These are phyloP conservation scores for Anorthoa munda DNA, from an alignment of 2,888 invertebrate genomes.

Conservation along the genomic window DNA sequence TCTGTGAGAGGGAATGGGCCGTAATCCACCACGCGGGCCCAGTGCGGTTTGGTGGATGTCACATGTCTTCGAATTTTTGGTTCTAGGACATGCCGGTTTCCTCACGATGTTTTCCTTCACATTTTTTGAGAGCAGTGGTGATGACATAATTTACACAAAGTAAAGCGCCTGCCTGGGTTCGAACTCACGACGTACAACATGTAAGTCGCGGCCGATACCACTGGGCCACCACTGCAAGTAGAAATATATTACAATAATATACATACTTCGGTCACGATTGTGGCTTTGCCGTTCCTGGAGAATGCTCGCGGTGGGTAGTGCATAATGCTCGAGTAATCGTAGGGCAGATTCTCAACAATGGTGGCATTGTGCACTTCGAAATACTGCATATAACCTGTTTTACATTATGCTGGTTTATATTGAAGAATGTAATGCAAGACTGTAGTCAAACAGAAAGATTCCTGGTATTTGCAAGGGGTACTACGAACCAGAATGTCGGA, in stretches of 20 bases:
- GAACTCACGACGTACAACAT: no score
- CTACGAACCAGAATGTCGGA: not conserved
- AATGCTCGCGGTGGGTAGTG: constrained; percentile 95
- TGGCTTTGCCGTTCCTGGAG: constrained; percentile 93
- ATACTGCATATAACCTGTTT: constrained; percentile 92
- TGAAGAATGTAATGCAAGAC: not conserved
- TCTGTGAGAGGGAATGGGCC: no score
- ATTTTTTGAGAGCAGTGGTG: no score
- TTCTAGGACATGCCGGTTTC: no score
- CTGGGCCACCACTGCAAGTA: no score
- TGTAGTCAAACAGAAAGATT: not conserved
- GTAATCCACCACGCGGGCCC: no score
- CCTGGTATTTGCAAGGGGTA: not conserved
- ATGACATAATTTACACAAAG: no score
- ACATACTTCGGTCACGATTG: constrained; percentile 92
- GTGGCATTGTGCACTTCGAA: constrained; percentile 87
- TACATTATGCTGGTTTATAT: not conserved
- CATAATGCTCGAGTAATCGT: constrained; percentile 95
- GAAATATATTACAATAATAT: not conserved
- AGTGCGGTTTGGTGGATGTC: no score
- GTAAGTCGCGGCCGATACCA: no score
- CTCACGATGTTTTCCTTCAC: no score
- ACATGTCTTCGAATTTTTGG: no score
- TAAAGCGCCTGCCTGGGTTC: no score
- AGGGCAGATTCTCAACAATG: constrained; percentile 80